These are phyloP conservation scores for Branchellion lobata DNA, from an alignment of 2,888 invertebrate species.

Conservation along the genomic window DNA sequence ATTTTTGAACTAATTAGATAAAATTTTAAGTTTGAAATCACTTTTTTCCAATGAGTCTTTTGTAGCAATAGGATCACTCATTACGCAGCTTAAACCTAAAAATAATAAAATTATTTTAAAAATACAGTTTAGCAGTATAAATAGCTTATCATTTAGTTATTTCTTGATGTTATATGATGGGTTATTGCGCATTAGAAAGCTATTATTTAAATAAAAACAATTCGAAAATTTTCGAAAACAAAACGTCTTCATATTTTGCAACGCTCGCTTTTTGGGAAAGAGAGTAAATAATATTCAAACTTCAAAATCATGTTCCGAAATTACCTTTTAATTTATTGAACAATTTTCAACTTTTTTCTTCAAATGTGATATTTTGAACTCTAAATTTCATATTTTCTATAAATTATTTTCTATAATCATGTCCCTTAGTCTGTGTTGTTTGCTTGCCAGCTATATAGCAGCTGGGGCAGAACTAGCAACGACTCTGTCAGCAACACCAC, in stretches of 20 bases:
- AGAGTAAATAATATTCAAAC: not conserved
- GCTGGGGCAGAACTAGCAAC: no score
- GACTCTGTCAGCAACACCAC: no score
- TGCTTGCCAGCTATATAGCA: no score
- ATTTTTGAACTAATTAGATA: no score
- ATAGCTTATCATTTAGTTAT: not conserved
- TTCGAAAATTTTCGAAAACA: constrained; percentile 8
- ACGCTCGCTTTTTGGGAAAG: not conserved
- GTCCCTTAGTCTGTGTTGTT: no score
- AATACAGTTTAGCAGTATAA: not conserved
- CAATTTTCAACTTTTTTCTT: not conserved
- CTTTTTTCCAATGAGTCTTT: not conserved
- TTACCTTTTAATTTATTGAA: not conserved
- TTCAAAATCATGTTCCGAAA: not conserved
- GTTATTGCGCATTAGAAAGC: not conserved
- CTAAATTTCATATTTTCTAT: not conserved
- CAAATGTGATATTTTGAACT: no score
- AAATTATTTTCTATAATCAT: no score
- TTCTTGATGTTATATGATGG: constrained; percentile 15
- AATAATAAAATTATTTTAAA: not conserved
- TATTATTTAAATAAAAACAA: constrained; percentile 7
- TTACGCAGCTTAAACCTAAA: not conserved
- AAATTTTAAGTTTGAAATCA: not conserved
- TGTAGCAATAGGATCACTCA: not conserved
- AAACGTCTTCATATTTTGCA: constrained; percentile 14